phyloP scores from a whole-genome alignment of 2,113 vertebrate genomes.

The Struthidea cinerea region DNA sequence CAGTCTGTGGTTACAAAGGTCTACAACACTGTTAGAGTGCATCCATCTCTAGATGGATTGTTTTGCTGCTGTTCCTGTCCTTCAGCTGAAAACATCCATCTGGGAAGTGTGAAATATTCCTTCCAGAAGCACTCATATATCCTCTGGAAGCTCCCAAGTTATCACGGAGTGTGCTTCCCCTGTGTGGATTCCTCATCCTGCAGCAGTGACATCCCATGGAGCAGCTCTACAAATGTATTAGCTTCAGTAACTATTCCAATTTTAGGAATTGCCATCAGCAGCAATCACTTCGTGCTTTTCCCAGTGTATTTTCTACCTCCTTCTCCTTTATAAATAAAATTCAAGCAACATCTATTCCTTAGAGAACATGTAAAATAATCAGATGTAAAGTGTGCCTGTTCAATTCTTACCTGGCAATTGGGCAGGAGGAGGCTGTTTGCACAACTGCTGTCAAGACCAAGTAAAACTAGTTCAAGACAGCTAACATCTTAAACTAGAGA shows the following conservation, averaged over 20 bases:
- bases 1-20: accelerated
- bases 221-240: conserved; percentile 49
- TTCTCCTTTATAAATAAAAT: background rate
- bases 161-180: conserved; percentile 58
- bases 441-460: background rate
- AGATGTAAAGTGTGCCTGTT: background rate
- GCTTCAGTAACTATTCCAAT: conserved; percentile 69
- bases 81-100: background rate
- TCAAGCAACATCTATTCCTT: background rate
- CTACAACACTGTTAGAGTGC: background rate
- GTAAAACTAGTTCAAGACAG: background rate
- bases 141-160: conserved; percentile 21
- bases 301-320: background rate
- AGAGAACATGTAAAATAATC: background rate
- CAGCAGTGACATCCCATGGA: conserved; percentile 71
- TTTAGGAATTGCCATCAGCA: background rate
- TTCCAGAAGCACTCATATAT: conserved; percentile 76
- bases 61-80: background rate
- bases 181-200: conserved; percentile 72
- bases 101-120: background rate
- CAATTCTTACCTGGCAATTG: background rate
- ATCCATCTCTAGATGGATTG: background rate
- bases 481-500: background rate
- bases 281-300: background rate
- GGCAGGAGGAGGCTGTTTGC: background rate